phyloP scores from a whole-genome alignment of 2,113 vertebrate species.

The Apaloderma vittatum region DNA sequence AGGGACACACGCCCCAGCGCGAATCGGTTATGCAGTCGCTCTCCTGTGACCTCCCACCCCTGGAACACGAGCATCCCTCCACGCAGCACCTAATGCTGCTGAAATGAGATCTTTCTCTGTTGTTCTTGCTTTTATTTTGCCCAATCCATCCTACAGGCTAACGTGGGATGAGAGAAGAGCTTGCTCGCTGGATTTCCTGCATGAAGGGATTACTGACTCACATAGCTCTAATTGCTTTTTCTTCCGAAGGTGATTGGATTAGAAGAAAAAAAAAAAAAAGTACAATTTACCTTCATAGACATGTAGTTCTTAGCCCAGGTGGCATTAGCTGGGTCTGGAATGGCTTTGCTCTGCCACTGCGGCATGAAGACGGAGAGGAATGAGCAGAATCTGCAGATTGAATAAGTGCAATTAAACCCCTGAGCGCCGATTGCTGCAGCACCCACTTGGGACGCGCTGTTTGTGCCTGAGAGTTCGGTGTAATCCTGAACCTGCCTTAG shows the following conservation, averaged over 20 bases:
- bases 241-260: not conserved
- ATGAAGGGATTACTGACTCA: fast-evolving
- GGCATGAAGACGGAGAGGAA: constrained; percentile 54
- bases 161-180: fast-evolving
- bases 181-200: not conserved
- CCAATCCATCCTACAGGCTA: fast-evolving
- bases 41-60: no score
- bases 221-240: fast-evolving
- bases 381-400: not conserved
- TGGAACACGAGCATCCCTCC: no score
- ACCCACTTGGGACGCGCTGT: not conserved
- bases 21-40: fast-evolving
- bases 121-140: no score
- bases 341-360: constrained; percentile 58
- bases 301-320: constrained; percentile 68
- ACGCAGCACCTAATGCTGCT: no score
- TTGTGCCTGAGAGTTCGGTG: fast-evolving
- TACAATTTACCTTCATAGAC: constrained; percentile 49
- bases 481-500: fast-evolving
- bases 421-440: fast-evolving
- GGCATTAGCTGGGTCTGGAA: constrained; percentile 83
- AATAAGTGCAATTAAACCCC: not conserved
- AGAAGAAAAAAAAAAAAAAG: not conserved
- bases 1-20: fast-evolving
- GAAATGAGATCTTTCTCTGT: no score